Percentiles rank a stretch among this genome's conserved stretches.
Conservation (phyloP, 2,888 invertebrate genomes). For the Diaphora mendica region DNA sequence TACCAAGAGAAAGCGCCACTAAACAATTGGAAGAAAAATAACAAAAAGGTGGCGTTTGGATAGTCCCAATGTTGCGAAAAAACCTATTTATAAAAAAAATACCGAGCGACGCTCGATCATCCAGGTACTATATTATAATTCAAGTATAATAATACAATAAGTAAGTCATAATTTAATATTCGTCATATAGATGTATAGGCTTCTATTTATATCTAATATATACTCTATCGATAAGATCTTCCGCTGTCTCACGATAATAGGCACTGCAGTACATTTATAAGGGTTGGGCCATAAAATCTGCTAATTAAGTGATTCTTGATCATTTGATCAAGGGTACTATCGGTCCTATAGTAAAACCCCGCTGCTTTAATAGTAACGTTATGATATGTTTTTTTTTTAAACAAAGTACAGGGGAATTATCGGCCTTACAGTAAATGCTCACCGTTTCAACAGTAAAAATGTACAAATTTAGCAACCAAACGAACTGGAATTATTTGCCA, state of each 20-base stretch:
- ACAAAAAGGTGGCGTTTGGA: too few species aligned
- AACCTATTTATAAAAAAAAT: too few species aligned
- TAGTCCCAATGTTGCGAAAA: too few species aligned
- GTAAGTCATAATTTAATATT: constrained; percentile 2
- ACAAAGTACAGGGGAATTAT: not conserved
- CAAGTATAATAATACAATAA: too few species aligned
- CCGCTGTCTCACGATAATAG: constrained; percentile 10
- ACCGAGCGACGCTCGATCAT: too few species aligned
- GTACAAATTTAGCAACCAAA: not conserved
- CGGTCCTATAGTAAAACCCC: too few species aligned
- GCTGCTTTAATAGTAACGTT: too few species aligned
- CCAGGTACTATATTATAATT: not conserved
- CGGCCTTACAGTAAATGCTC: not conserved
- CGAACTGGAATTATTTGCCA: too few species aligned
- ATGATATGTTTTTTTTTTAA: too few species aligned
- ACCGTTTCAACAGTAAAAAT: not conserved
- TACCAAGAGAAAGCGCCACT: too few species aligned
- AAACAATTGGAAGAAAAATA: too few species aligned
- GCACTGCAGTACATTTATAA: constrained; percentile 16
- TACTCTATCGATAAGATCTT: constrained; percentile 17
- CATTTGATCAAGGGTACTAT: too few species aligned
- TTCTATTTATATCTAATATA: constrained; percentile 12
- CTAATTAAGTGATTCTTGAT: not conserved
- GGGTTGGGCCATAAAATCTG: constrained; percentile 11
- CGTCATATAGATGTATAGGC: not conserved